phyloP scores from a whole-genome alignment of 2,888 invertebrate genomes.

The Catotricha subobsoleta region DNA sequence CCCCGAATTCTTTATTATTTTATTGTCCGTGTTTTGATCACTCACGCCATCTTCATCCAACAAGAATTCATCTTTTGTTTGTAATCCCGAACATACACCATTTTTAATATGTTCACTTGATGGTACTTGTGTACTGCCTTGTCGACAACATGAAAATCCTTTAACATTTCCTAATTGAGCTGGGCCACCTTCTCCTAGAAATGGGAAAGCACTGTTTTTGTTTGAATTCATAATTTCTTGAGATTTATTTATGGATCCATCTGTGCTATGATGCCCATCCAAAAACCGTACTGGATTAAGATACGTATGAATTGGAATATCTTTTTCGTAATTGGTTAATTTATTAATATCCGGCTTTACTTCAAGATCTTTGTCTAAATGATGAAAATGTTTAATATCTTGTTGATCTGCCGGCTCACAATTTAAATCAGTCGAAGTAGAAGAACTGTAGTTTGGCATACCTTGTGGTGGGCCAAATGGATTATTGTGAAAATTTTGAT shows the following conservation, averaged over 20 bases:
- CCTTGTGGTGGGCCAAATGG: neutral
- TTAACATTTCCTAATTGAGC: slow-evolving; percentile 39
- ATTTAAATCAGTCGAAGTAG: slow-evolving; percentile 3
- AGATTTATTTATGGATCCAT: neutral
- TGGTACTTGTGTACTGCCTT: slow-evolving; percentile 53
- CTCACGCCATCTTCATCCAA: slow-evolving; percentile 39
- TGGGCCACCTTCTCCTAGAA: slow-evolving; percentile 52
- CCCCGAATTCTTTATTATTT: slow-evolving; percentile 23
- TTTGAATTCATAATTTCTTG: too few species aligned
- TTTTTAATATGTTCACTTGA: slow-evolving; percentile 27
- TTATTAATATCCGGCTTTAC: slow-evolving; percentile 1
- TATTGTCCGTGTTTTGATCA: slow-evolving; percentile 12
- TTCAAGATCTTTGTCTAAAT: slow-evolving; percentile 5
- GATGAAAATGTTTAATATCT: slow-evolving; percentile 3
- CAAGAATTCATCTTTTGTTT: slow-evolving; percentile 50
- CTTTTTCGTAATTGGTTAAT: slow-evolving; percentile 28
- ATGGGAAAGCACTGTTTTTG: too few species aligned
- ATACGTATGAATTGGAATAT: slow-evolving; percentile 29
- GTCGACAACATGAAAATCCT: slow-evolving; percentile 55
- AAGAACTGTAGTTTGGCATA: slow-evolving; percentile 2
- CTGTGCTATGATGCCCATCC: neutral
- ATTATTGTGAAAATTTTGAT: slow-evolving; percentile 8
- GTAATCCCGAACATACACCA: slow-evolving; percentile 51
- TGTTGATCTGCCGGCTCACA: neutral
- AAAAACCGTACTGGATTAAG: slow-evolving; percentile 25